These are phyloP conservation scores for Luehdorfia chinensis DNA, from an alignment of 1,140 invertebrate species.

Conservation along the genomic window DNA sequence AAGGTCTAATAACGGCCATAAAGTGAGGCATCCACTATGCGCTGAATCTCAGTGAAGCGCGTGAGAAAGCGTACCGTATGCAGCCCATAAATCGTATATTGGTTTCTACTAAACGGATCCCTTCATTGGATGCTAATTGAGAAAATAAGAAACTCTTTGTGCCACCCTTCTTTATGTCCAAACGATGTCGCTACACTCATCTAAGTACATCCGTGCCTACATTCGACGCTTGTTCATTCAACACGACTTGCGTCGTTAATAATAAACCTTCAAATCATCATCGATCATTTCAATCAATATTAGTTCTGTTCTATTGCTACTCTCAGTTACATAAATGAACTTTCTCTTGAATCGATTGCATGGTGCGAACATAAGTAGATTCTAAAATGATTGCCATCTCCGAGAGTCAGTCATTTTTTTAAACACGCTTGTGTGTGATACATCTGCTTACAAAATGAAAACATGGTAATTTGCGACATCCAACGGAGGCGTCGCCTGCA, in stretches of 20 bases:
- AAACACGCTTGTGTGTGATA: constrained; percentile 12
- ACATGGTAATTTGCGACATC: constrained; percentile 31
- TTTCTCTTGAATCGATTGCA: constrained; percentile 50
- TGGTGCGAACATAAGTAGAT: constrained; percentile 21
- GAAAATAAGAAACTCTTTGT: constrained; percentile 56
- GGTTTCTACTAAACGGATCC: constrained; percentile 54
- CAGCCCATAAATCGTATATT: constrained; percentile 54
- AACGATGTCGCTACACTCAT: constrained; percentile 31
- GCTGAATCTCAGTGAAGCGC: constrained; percentile 44
- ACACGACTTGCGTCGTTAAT: constrained; percentile 33
- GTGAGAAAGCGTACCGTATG: constrained; percentile 54
- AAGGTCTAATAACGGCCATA: constrained; percentile 35
- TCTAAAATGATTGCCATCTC: constrained; percentile 25
- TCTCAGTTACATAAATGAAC: constrained; percentile 64
- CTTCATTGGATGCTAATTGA: constrained; percentile 67
- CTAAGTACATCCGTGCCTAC: constrained; percentile 26
- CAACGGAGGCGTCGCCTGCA: constrained; percentile 10
- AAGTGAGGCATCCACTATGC: constrained; percentile 28
- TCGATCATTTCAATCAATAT: constrained; percentile 67
- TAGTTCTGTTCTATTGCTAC: constrained; percentile 50
- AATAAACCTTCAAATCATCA: constrained; percentile 46
- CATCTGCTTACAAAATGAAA: constrained; percentile 8
- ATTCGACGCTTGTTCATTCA: constrained; percentile 17
- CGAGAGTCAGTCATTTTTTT: constrained; percentile 29
- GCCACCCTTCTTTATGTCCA: constrained; percentile 30